These are phyloP conservation scores for Apis florea DNA, from an alignment of 1,140 invertebrate genomes.

Conservation along the genomic window DNA sequence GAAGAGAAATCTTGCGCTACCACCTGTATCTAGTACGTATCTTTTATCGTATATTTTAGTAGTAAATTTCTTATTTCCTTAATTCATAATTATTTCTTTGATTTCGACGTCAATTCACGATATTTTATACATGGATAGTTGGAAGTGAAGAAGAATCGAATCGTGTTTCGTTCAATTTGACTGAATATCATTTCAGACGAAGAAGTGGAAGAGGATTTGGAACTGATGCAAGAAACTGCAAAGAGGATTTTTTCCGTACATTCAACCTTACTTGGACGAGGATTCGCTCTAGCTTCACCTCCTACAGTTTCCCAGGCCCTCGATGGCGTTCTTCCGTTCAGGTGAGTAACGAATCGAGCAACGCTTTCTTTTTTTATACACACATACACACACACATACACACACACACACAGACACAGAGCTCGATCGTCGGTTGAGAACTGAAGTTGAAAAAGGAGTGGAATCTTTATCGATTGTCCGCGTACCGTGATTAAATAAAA, in stretches of 20 bases:
- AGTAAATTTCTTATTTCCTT: neutral
- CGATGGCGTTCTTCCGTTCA: constrained; percentile 93
- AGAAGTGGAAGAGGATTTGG: constrained; percentile 87
- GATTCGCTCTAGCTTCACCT: constrained; percentile 92
- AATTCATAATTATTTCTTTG: neutral
- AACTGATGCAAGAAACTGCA: constrained; percentile 86
- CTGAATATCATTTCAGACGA: constrained; percentile 82
- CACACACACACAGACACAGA: neutral
- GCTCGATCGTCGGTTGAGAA: neutral
- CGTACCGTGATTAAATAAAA: neutral
- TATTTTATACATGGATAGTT: neutral
- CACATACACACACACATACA: neutral
- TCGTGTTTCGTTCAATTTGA: neutral
- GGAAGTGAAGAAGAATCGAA: neutral
- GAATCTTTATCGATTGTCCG: neutral
- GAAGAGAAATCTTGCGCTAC: constrained; percentile 90
- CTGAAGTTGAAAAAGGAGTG: constrained; percentile 35
- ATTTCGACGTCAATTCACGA: neutral
- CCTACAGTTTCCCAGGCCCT: constrained; percentile 94
- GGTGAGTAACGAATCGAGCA: constrained; percentile 82
- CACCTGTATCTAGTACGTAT: constrained; percentile 83
- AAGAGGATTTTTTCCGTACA: constrained; percentile 87
- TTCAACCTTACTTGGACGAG: constrained; percentile 90
- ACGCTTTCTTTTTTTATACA: neutral
- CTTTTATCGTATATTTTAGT: neutral